Evolutionary conservation across 1,140 invertebrate genomes (phyloP), one percentile per base, ranked within the genome.

Genomic region (Bombus vancouverensis): DNA sequence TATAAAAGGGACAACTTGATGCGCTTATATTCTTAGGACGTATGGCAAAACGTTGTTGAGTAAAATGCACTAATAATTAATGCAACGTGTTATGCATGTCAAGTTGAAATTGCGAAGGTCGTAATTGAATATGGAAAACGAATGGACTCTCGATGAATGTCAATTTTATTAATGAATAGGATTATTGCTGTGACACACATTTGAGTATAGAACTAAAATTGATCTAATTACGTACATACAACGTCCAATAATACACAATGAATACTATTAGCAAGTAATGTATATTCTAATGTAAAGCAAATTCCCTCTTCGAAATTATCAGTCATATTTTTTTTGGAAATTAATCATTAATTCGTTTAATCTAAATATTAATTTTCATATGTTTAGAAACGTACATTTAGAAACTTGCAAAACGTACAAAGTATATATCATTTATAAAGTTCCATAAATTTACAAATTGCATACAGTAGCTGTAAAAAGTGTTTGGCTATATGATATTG

Each of bases 1-100:
- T 18, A 44, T 9, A 47, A 73, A 32, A 44, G 42, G 47, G 5
- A 53, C 1, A 53, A 73, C 13, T 32, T 22, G n/a, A 13, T 6
- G 9, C n/a, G n/a, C n/a, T 6, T 44, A 42, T 28, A 73, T 42
- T n/a, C 3, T 37, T 25, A 39, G 1, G 0, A 18, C 47, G 18
- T 34, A 34, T n/a, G n/a, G 25, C n/a, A 44, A 39, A 57, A 57
- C 32, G 32, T 62, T 32, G 37, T 32, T 28, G 15, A 28, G 12
- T 25, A 44, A n/a, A 81, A 57, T 28, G n/a, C 18, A 53, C 73
- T 25, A 83, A 83, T 76, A 76, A 83, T 83, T 83, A 83, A 68
- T 47, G 10, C 34, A 32, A 76, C 62, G 62, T 68, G 73, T 34
- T 34, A 47, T 18, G 81, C 81, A 68, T 57, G 10, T 37, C n/a